Evolutionary conservation across 2,888 invertebrate genomes (phyloP).

Genomic region (Autographa gamma): DNA sequence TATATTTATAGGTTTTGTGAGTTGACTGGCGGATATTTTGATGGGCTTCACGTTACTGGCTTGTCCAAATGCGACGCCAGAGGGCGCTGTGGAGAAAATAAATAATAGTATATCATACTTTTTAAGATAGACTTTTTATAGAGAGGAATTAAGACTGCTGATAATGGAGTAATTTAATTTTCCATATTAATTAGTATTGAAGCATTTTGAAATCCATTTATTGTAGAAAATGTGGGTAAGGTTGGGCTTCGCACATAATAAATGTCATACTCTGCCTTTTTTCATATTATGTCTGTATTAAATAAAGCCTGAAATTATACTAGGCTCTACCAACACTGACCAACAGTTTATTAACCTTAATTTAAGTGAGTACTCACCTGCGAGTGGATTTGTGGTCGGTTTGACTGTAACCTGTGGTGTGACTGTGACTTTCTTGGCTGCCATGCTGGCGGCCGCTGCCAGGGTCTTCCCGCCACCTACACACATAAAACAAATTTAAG

Average conservation of each 20-base stretch:
- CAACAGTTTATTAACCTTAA: no score
- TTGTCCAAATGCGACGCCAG: conserved; percentile 83
- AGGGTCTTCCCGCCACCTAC: conserved; percentile 95
- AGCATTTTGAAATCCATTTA: no score
- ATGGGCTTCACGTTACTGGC: conserved; percentile 81
- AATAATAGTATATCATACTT: neutral
- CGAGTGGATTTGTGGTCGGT: conserved; percentile 83
- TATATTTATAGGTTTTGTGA: conserved; percentile 76
- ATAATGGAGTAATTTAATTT: no score
- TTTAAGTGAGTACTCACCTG: conserved; percentile 68
- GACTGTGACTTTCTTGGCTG: conserved; percentile 87
- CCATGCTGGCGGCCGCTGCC: conserved; percentile 93
- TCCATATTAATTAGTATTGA: no score
- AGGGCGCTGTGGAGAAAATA: conserved; percentile 69
- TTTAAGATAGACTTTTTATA: no score
- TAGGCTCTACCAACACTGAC: no score
- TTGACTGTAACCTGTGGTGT: conserved; percentile 73
- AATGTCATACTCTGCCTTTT: no score
- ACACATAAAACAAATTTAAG: conserved; percentile 1
- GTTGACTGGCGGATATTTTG: conserved; percentile 80
- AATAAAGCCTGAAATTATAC: no score
- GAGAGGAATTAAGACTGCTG: no score
- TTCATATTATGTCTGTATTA: no score
- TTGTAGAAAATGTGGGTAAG: no score
- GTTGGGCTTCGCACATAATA: no score